Base-by-base conservation (phyloP, 2,888 invertebrate genomes). In the Tetragnatha montana region DNA sequence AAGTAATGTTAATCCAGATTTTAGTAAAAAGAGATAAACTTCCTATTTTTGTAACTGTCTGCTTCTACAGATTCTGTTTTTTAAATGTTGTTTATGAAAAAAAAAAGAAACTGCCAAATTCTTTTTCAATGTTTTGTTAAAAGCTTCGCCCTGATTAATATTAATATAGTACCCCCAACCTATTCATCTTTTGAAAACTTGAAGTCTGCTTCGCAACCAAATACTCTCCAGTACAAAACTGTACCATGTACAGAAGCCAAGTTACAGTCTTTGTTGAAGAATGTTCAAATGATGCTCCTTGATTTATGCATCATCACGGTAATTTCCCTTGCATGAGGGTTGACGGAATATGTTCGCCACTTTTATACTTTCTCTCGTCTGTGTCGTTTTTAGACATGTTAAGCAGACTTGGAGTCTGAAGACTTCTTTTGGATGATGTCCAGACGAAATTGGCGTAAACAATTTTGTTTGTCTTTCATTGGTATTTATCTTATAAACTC, bases 401-500 rank as follows among this genome's bases (percentile, higher is more conserved):
- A 60, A 68, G 60, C 71, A 69, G 50, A 19, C 81, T 81, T 19
- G 7, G 49, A 71, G 81, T 81, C 50, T 71, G 71, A 70, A 50
- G 70, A 50, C 14, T 69, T 51, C 47, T n/a, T 71, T 81, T 81
- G 81, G 81, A 81, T 49, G 35, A 1, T 0, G 7, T 81, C 81
- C 81, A 81, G 49, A 10, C 49, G 21, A n/a, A 81, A 71, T 50
- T 81, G 70, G 71, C 70, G 81, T 73, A 81, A 81, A 81, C 81
- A 81, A 21, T 81, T 81, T 71, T 81, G 50, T 71, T 81, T 73
- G 81, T 81, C 71, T 35, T 81, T 70, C 79, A 60, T 81, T 81
- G 49, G 69, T 49, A 49, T 49, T 81, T 81, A 71, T 81, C 70
- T 19, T 49, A 50, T 6, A 50, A 22, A 35, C 71, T 8, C 22